Percentiles rank a stretch among this genome's conserved stretches.
These are phyloP conservation scores for Odontamblyopus lacepedii DNA, from an alignment of 2,797 vertebrate genomes.

Conservation along the genomic window DNA sequence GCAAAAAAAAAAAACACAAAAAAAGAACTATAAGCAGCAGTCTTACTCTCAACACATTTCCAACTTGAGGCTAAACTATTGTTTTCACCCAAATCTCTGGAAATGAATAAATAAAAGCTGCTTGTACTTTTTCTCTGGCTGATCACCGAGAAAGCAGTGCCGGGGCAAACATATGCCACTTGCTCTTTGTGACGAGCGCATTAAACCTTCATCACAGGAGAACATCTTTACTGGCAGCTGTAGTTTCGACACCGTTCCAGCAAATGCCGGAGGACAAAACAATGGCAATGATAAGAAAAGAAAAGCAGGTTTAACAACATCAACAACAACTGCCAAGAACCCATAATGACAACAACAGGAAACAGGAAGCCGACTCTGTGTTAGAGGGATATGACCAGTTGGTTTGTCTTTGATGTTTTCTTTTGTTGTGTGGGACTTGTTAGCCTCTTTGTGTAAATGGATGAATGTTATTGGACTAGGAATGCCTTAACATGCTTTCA, in stretches of 20 bases:
- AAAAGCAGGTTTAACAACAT: constrained; percentile 17
- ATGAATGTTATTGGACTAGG: neutral
- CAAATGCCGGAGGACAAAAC: constrained; percentile 52
- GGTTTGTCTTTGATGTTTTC: constrained; percentile 69
- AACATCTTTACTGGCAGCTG: constrained; percentile 59
- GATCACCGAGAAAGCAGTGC: constrained; percentile 36
- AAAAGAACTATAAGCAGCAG: neutral
- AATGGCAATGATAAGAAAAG: constrained; percentile 18
- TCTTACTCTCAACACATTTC: constrained; percentile 19
- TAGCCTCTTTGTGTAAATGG: neutral
- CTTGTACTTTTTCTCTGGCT: constrained; percentile 38
- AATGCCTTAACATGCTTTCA: neutral
- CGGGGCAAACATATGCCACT: constrained; percentile 62
- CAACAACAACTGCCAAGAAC: constrained; percentile 5
- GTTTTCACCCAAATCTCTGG: constrained; percentile 42
- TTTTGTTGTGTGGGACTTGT: constrained; percentile 16
- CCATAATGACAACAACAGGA: constrained; percentile 11
- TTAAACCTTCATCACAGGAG: constrained; percentile 73
- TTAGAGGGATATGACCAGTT: constrained; percentile 74
- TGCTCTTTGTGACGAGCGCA: constrained; percentile 49
- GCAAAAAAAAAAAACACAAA: constrained; percentile 9
- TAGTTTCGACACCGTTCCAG: constrained; percentile 42
- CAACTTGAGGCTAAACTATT: constrained; percentile 19
- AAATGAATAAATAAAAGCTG: constrained; percentile 55
- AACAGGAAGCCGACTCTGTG: constrained; percentile 27